These are phyloP conservation scores for Drosophila neotestacea DNA, from an alignment of 2,888 invertebrate species.

Conservation along the genomic window DNA sequence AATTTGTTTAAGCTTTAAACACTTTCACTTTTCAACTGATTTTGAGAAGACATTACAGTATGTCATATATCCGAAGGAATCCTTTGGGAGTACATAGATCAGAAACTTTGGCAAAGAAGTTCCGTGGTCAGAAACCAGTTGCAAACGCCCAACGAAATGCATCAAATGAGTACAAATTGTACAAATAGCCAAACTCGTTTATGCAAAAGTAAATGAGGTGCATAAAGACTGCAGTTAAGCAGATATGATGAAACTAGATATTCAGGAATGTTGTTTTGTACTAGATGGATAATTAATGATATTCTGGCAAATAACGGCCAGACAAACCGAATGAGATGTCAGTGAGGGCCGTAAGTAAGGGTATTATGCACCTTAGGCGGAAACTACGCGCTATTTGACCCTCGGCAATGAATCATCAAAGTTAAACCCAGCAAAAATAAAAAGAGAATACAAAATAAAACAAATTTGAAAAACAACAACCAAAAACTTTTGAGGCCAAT, in stretches of 20 bases:
- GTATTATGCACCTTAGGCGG: conserved; percentile 49
- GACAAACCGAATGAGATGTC: neutral
- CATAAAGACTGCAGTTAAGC: conserved; percentile 7
- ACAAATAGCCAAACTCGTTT: conserved; percentile 14
- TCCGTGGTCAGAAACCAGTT: neutral
- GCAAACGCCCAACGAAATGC: conserved; percentile 11
- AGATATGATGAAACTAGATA: conserved; percentile 2
- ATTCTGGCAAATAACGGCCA: neutral
- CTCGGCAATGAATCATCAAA: conserved; percentile 61
- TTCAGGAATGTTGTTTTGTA: conserved; percentile 2
- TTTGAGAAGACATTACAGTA: no score
- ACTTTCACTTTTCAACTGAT: no score
- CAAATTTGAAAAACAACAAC: neutral
- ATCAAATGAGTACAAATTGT: conserved; percentile 5
- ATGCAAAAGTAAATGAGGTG: conserved; percentile 15
- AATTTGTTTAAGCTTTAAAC: no score
- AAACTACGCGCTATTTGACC: conserved; percentile 64
- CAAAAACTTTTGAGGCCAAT: conserved; percentile 46
- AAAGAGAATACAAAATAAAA: neutral
- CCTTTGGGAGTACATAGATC: neutral
- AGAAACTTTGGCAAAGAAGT: conserved; percentile 3
- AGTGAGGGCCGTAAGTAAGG: conserved; percentile 12
- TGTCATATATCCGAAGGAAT: neutral
- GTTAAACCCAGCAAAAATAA: conserved; percentile 9
- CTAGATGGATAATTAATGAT: neutral